These are phyloP conservation scores for Canis aureus DNA, from an alignment of 2,113 vertebrate species.

Conservation along the genomic window DNA sequence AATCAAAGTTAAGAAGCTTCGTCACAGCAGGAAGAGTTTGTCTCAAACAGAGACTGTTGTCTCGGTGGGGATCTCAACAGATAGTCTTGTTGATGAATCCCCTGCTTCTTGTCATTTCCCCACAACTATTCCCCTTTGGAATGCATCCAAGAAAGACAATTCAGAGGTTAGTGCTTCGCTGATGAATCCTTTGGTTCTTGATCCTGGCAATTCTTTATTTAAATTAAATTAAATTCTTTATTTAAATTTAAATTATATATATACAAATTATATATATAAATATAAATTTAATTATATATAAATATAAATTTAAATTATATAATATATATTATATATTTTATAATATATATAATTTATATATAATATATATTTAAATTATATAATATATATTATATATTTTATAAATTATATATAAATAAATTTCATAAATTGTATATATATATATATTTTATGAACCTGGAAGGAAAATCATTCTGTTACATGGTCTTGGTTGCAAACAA, in stretches of 20 bases:
- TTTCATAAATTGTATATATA: too few relatives aligned
- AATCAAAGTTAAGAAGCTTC: neutral
- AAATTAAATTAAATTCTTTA: neutral
- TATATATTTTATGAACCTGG: neutral
- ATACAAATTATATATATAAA: too few relatives aligned
- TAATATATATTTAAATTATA: too few relatives aligned
- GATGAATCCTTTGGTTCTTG: neutral
- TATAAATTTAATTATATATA: too few relatives aligned
- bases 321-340: too few relatives aligned
- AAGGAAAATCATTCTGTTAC: neutral
- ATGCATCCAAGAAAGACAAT: neutral
- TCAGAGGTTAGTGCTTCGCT: neutral
- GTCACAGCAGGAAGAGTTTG: neutral
- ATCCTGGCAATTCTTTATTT: neutral
- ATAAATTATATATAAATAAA: too few relatives aligned
- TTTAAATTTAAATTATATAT: too few relatives aligned
- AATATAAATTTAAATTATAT: too few relatives aligned
- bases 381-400: too few relatives aligned
- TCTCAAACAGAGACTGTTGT: neutral
- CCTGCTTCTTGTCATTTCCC: neutral
- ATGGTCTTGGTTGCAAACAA: neutral
- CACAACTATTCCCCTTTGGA: neutral
- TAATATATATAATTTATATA: too few relatives aligned
- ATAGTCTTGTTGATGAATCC: neutral
- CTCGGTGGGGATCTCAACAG: neutral